phyloP scores from a whole-genome alignment of 2,113 vertebrate species.

The Tenrec ecaudatus region DNA sequence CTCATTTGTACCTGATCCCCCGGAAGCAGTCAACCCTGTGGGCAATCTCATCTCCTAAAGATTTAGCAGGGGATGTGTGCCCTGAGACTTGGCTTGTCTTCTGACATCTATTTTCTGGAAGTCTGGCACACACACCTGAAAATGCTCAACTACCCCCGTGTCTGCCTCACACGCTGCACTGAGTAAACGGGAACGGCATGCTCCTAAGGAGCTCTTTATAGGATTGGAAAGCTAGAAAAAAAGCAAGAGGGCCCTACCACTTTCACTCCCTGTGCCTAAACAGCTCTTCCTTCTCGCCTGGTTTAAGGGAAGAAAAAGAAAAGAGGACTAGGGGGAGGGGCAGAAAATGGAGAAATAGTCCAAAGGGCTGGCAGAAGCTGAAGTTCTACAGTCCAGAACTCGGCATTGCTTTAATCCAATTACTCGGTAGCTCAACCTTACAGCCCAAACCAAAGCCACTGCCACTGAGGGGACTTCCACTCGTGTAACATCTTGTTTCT shows the following conservation, averaged over 20 bases:
- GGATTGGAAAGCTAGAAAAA: neutral
- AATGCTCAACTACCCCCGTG: too few relatives aligned
- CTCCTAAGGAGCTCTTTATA: neutral
- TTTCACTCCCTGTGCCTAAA: neutral
- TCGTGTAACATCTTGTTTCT: too few relatives aligned
- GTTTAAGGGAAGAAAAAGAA: slow-evolving; percentile 8
- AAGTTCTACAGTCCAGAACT: neutral
- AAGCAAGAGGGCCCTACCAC: neutral
- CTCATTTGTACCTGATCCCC: neutral
- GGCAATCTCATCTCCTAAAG: neutral
- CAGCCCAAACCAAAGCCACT: too few relatives aligned
- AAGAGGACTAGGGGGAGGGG: neutral
- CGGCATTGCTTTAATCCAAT: neutral
- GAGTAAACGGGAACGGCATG: neutral
- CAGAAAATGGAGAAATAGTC: neutral
- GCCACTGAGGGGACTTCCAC: too few relatives aligned
- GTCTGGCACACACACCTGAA: neutral
- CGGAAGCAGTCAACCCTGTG: neutral
- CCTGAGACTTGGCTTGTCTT: neutral
- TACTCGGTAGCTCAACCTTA: neutral
- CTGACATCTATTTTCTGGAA: neutral
- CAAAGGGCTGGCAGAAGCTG: neutral
- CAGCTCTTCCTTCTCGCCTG: neutral
- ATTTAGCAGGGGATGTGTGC: fast-evolving
- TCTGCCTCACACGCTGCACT: neutral